Conservation (phyloP, 2,113 vertebrate species). For the Dicaeum eximium region DNA sequence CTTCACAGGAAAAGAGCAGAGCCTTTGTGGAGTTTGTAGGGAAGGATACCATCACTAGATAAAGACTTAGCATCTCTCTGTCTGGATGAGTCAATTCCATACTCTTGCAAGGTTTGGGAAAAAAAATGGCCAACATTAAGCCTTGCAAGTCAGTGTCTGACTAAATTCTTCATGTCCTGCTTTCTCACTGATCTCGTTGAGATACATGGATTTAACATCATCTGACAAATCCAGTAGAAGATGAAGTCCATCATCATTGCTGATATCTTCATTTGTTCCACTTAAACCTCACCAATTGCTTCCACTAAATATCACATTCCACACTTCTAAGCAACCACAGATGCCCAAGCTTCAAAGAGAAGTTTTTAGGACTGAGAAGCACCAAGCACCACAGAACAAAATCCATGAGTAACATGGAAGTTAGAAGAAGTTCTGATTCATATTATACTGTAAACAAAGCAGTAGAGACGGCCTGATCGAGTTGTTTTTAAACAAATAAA, state of each 20-base stretch:
- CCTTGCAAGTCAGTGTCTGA: background rate
- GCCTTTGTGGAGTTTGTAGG: background rate
- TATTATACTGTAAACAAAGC: background rate
- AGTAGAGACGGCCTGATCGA: background rate
- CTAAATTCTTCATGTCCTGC: background rate
- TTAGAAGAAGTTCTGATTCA: background rate
- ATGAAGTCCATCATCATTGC: background rate
- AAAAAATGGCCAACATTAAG: background rate
- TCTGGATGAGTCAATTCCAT: background rate
- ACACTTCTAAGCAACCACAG: background rate
- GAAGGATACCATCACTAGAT: background rate
- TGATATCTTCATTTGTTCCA: background rate
- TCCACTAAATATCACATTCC: background rate
- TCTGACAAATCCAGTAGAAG: background rate
- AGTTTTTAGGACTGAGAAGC: background rate
- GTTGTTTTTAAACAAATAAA: conserved; percentile 26
- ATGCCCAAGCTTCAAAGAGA: background rate
- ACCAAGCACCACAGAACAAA: background rate
- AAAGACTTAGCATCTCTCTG: background rate
- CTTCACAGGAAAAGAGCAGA: conserved; percentile 6
- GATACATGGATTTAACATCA: background rate
- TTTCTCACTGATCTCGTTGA: background rate
- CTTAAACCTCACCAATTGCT: background rate
- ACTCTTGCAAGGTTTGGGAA: background rate
- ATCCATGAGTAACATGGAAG: background rate